Evolutionary conservation across 2,113 vertebrate species (phyloP).

Genomic region (Crotalus horridus): DNA sequence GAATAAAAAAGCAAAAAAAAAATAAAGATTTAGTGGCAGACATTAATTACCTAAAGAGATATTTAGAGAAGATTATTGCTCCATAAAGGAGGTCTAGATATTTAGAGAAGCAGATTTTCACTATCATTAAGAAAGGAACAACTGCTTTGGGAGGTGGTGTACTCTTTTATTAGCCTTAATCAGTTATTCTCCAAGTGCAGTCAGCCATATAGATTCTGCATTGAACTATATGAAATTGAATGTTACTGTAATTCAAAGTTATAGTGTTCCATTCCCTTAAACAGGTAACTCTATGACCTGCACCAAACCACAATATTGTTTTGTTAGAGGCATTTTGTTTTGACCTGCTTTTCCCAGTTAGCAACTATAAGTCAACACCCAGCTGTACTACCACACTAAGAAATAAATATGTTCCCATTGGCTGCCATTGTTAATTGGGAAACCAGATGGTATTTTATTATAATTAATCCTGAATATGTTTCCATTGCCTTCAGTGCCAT

Average conservation of each 20-base stretch:
- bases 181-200: neutral
- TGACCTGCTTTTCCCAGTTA: neutral
- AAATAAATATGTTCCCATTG: neutral
- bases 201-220: neutral
- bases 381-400: slow-evolving; percentile 2
- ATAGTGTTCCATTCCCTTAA: neutral
- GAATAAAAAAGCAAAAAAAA: neutral
- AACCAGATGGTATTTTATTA: neutral
- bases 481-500: neutral
- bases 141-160: neutral
- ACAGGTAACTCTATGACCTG: neutral
- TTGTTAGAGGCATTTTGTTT: neutral
- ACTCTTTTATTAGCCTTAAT: neutral
- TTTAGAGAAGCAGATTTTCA: neutral
- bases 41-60: neutral
- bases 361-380: slow-evolving; percentile 18
- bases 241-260: neutral
- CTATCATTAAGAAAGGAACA: neutral
- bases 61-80: neutral
- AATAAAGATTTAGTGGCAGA: neutral
- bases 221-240: neutral
- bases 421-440: neutral
- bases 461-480: neutral
- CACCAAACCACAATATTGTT: neutral
- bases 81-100: neutral